Evolutionary conservation across 1,140 invertebrate genomes (phyloP), one percentile per base, ranked within the genome.

Genomic region (Propsilocerus akamusi): DNA sequence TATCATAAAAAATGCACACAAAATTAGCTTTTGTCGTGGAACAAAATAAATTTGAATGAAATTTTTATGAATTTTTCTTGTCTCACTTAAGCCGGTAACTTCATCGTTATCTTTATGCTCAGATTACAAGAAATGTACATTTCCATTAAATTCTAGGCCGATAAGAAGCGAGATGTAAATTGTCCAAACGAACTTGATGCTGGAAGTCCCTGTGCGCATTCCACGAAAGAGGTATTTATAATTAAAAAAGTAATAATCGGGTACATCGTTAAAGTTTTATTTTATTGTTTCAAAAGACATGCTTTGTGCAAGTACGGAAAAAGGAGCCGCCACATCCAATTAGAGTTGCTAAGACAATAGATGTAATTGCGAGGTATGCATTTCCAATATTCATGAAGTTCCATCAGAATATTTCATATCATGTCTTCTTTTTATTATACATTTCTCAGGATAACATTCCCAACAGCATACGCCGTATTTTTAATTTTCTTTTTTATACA

Each of bases 401-500:
- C n/a, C 10, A 17, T 20, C 22, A 17, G 17, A 20, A 8, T 17
- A 34, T 37, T 37, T 10, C 14, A 4, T 17, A 41, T 41, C 22
- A n/a, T 8, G 10, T 41, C 5, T 17, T n/a, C 20, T 41, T 37
- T 7, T 17, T 37, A 37, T 14, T 6, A 20, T 41, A 8, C 14
- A 20, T 41, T 20, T 1, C 17, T 8, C 14, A 41, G 88, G 61
- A 86, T 91, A 60, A 88, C 86, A 51, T 94, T 93, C 71, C 89
- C 89, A 55, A 78, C 84, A 55, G 86, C 87, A 56, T 94, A 89
- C 66, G 82, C 85, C 61, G 78, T 91, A 59, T 94, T 94, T 71
- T 77, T 92, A 55, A 84, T 89, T 62, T 92, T 90, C 72, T 93
- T 92, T 75, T 92, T 93, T 73, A 83, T 89, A 57, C 84, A 87